These are phyloP conservation scores for Athalia cordata DNA, from an alignment of 2,888 invertebrate species.

Conservation along the genomic window DNA sequence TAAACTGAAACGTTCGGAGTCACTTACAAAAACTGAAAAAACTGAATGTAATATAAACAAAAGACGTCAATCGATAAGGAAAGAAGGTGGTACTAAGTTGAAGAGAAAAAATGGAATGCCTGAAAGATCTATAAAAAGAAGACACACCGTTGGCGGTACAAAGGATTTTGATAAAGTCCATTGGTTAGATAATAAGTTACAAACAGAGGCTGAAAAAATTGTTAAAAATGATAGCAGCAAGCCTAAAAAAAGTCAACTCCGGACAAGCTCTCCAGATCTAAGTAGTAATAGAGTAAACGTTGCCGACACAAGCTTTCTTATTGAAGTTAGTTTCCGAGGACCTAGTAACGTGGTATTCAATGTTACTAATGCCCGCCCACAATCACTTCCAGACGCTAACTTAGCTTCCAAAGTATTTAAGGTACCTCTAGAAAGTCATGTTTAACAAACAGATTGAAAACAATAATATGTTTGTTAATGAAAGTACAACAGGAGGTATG, in stretches of 20 bases:
- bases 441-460: slow-evolving; percentile 65
- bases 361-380: slow-evolving; percentile 75
- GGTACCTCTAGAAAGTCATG: slow-evolving; percentile 78
- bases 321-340: slow-evolving; percentile 75
- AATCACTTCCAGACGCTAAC: slow-evolving; percentile 75
- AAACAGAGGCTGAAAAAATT: slow-evolving; percentile 72
- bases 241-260: slow-evolving; percentile 76
- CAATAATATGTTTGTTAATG: slow-evolving; percentile 6
- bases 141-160: slow-evolving; percentile 95
- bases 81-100: slow-evolving; percentile 78
- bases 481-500: not conserved
- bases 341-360: slow-evolving; percentile 76
- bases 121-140: slow-evolving; percentile 88
- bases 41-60: slow-evolving; percentile 87
- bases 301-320: slow-evolving; percentile 71
- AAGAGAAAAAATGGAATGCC: slow-evolving; percentile 87
- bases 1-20: slow-evolving; percentile 78
- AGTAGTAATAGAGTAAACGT: slow-evolving; percentile 71
- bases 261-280: slow-evolving; percentile 80
- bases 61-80: slow-evolving; percentile 75
- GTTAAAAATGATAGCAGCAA: slow-evolving; percentile 75
- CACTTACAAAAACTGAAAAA: slow-evolving; percentile 83
- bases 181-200: slow-evolving; percentile 76
- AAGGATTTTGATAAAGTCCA: slow-evolving; percentile 86
- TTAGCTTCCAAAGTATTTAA: slow-evolving; percentile 74